Conservation (phyloP, 2,888 invertebrate species). For the Dasypogon diadema region DNA sequence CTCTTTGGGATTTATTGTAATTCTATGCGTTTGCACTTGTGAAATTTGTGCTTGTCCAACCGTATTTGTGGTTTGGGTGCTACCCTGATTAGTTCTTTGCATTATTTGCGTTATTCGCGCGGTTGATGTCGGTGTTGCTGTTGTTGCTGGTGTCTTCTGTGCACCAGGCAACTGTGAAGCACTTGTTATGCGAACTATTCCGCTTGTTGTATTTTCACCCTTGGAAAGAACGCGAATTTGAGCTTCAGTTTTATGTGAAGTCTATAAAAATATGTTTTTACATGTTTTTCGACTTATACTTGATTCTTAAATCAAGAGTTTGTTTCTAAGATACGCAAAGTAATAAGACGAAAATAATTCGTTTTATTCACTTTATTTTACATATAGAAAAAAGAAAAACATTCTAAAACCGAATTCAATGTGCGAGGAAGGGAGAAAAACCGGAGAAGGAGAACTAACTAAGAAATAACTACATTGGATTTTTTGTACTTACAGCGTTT, state of each 20-base stretch:
- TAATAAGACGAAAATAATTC: neutral
- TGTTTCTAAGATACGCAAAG: slow-evolving; percentile 4
- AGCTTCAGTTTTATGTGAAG: slow-evolving; percentile 64
- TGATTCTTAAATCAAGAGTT: slow-evolving; percentile 43
- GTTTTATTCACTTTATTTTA: neutral
- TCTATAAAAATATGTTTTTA: slow-evolving; percentile 60
- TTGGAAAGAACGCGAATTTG: slow-evolving; percentile 66
- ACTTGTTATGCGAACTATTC: slow-evolving; percentile 65
- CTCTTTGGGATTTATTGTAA: slow-evolving; percentile 51
- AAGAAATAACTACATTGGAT: too few relatives aligned
- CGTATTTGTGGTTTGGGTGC: neutral
- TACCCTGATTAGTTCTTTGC: neutral
- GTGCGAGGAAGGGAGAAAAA: neutral
- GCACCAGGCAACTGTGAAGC: slow-evolving; percentile 5
- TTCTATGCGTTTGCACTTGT: slow-evolving; percentile 48
- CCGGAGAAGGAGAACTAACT: too few relatives aligned
- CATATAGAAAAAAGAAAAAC: neutral
- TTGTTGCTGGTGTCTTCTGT: slow-evolving; percentile 26
- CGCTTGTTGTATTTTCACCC: slow-evolving; percentile 64
- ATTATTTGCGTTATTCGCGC: slow-evolving; percentile 20
- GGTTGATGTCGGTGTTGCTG: slow-evolving; percentile 36
- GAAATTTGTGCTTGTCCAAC: slow-evolving; percentile 47
- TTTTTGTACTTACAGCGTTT: slow-evolving; percentile 59
- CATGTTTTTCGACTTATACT: slow-evolving; percentile 44
- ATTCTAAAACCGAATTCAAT: neutral